Evolutionary conservation across 2,888 invertebrate species (phyloP), one percentile per base, ranked within the genome.

Genomic region (Mayetiola destructor): DNA sequence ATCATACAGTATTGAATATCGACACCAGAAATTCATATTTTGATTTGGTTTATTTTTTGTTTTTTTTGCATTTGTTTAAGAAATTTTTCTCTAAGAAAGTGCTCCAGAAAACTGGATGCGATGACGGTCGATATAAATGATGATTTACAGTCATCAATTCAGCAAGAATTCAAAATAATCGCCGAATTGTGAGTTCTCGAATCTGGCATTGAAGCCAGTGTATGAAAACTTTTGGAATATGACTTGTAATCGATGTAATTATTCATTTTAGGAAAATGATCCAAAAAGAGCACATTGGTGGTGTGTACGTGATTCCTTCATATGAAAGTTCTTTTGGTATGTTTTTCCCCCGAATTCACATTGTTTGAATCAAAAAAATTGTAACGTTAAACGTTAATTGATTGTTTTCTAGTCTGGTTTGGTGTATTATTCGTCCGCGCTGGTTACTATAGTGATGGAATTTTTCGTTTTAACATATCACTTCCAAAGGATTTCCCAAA

Each of bases 281-380:
- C 62, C 83, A 85, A 67, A 85, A 84, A 56, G 89, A 93, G 73
- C 85, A 87, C 69, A 74, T 92, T 62, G 84, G 84, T 65, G 93
- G 94, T 55, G 80, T 94, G 59, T 95, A 94, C 74, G 88, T 93
- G 18, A 89, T 95, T 71, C 95, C 95, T 58, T 91, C 94, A 53
- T 84, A 84, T 66, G 82, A 84, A 66, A 85, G 83, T 67, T 84
- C 88, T 56, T 79, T 88, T 66, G 67, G 90, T 90, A 77, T 81
- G 48, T 48, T 9, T 18, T 20, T 6, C 18, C 4, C 8, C 3
- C 3, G 39, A 14, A 9, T 18, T n/a, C 12, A 10, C 12, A 10
- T 9, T 12, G 32, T 32, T 9, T 9, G 6, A 32, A 32, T 32
- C 32, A 9, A n/a, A n/a, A 39, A 39, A 6, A 39, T 39, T 39